Evolutionary conservation across 2,888 invertebrate genomes (phyloP), one percentile per base, ranked within the genome.

Genomic region (Anoplius nigerrimus): DNA sequence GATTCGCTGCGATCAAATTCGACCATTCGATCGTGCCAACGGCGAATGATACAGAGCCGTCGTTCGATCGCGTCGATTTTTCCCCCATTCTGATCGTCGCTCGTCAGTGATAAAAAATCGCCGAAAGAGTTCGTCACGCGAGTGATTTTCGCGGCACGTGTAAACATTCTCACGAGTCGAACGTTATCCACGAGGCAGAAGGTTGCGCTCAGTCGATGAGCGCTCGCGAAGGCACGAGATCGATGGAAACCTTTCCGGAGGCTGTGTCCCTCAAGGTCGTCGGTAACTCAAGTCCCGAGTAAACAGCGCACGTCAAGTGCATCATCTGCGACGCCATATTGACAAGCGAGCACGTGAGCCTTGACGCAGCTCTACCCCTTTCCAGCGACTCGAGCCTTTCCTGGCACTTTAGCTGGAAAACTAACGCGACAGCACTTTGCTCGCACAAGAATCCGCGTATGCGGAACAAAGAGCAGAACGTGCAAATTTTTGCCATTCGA

Each of bases 301-400:
- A 79, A 81, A 80, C 73, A 72, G 53, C 61, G 69, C 66, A 64
- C 71, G 66, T 72, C 72, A 59, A 78, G 73, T 76, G 71, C 74
- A 72, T 69, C 76, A 62, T 70, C 65, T 64, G 34, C 64, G 66
- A 51, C 72, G 72, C 62, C 73, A 79, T 80, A 81, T 76, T 74
- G 75, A 80, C 75, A 71, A 68, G 67, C 72, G 70, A 73, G 63
- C 81, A 75, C 79, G 77, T 78, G 78, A 76, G 78, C 72, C n/a
- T 62, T 64, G 63, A 66, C 34, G 58, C 54, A 58, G 54, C 60
- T 66, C 65, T 71, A 34, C 46, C 27, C 62, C 18, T 45, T 66
- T 67, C 64, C 65, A 57, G 45, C 66, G 65, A 43, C 54, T 67
- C 64, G 62, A 58, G 63, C 69, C 66, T 69, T 59, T 64, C 76